Evolutionary conservation across 2,888 invertebrate genomes (phyloP).

Genomic region (Epinotia demarniana): DNA sequence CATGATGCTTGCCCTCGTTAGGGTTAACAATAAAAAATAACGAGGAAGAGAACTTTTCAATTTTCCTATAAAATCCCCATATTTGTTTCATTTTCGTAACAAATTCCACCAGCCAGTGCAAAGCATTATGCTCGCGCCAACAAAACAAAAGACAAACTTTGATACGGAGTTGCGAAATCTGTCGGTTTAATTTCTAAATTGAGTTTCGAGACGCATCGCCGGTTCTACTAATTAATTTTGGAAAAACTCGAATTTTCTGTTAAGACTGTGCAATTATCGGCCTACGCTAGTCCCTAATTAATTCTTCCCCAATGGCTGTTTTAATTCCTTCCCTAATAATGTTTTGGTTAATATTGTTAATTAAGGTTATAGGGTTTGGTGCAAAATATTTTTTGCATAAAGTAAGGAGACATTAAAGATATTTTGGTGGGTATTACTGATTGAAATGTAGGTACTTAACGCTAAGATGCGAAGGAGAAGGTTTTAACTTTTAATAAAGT

Average conservation of each 20-base stretch:
- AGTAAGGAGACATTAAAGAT: no score
- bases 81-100: background rate
- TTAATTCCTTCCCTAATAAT: constrained; percentile 8
- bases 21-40: no score
- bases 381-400: no score
- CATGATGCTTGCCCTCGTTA: no score
- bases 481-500: no score
- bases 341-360: constrained; percentile 9
- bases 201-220: constrained; percentile 33
- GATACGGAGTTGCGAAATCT: constrained; percentile 34
- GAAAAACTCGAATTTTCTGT: constrained; percentile 12
- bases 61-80: no score
- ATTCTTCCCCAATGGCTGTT: background rate
- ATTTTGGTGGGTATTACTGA: no score
- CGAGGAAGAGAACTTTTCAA: no score
- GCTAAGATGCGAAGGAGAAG: no score
- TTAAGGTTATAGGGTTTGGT: background rate
- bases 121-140: constrained; percentile 1
- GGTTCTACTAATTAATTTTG: constrained; percentile 37
- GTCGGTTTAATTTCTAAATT: constrained; percentile 41
- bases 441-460: no score
- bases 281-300: constrained; percentile 5
- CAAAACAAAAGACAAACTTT: constrained; percentile 37
- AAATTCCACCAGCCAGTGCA: background rate
- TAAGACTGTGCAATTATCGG: constrained; percentile 13